Base-by-base conservation (phyloP, 2,797 vertebrate species). In the Cynodonichthys magdalenae region DNA sequence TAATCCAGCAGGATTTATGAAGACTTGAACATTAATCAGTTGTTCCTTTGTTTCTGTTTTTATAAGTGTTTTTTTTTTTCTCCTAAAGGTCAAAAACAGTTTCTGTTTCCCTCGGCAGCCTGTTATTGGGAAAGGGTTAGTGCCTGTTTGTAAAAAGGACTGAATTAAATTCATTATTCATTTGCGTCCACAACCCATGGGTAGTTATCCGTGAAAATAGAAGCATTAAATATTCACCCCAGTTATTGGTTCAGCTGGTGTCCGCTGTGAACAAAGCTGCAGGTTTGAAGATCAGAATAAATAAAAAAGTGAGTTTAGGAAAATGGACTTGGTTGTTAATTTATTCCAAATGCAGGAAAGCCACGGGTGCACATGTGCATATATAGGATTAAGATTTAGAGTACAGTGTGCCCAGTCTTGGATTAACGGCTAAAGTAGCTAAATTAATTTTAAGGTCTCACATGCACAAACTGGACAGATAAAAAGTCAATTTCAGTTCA, bases 161-260 rank as follows among this genome's bases (percentile, higher is more conserved):
- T 15, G 18, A 4, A 19, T 20, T 47, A 20, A 47, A 47, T 10
- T 19, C 18, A 47, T 47, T 49, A 56, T 56, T 42, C 61, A 50
- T 59, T 59, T 36, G 24, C 10, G 10, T 11, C 3, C 34, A 11
- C 34, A 36, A 77, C 63, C 78, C 60, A 63, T 49, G 66, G 55
- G 53, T 62, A 53, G 66, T 67, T 77, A 74, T 71, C 50, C 58
- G 62, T 58, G 69, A 71, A 75, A 81, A 70, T 31, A 5, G 46
- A 64, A 42, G 28, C 59, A 79, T 84, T 81, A 77, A 76, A 82
- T 74, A 78, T 78, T 83, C 62, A 11, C 71, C 68, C 59, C 57
- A 57, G 49, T 70, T 57, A 72, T 70, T 68, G 77, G 63, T 80
- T 71, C 67, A 68, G 69, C 61, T 67, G 74, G 76, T 66, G 65